Percentiles rank a stretch among this genome's conserved stretches.
Conservation (phyloP, 2,888 invertebrate species). For the Drosophila melanosoma region DNA sequence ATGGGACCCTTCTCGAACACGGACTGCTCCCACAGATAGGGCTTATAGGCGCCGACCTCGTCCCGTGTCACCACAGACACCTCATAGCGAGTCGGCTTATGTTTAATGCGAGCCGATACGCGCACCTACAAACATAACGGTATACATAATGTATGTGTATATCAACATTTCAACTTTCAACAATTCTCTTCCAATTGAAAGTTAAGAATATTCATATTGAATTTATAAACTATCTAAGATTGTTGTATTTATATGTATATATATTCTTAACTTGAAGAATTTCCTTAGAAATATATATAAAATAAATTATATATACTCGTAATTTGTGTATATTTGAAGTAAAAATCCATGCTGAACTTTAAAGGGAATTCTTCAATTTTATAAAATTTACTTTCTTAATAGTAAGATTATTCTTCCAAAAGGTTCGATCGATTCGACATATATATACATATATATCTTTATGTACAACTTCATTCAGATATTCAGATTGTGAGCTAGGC, state of each 20-base stretch:
- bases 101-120: constrained; percentile 93
- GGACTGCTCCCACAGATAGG: constrained; percentile 97
- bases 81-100: constrained; percentile 94
- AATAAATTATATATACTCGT: no score
- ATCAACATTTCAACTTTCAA: no score
- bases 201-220: not conserved
- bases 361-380: no score
- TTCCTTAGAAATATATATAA: not conserved
- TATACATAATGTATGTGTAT: no score
- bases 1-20: constrained; percentile 97
- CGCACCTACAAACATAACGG: constrained; percentile 87
- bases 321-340: no score
- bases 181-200: not conserved
- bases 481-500: not conserved
- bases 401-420: no score
- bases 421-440: no score
- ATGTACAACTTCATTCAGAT: not conserved
- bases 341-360: no score
- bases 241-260: not conserved
- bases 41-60: constrained; percentile 97
- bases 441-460: not conserved
- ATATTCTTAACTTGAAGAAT: not conserved
- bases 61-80: constrained; percentile 96
- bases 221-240: not conserved
- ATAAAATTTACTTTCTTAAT: no score